These are phyloP conservation scores for Pogonomyrmex barbatus DNA, from an alignment of 1,140 invertebrate genomes.

Conservation along the genomic window DNA sequence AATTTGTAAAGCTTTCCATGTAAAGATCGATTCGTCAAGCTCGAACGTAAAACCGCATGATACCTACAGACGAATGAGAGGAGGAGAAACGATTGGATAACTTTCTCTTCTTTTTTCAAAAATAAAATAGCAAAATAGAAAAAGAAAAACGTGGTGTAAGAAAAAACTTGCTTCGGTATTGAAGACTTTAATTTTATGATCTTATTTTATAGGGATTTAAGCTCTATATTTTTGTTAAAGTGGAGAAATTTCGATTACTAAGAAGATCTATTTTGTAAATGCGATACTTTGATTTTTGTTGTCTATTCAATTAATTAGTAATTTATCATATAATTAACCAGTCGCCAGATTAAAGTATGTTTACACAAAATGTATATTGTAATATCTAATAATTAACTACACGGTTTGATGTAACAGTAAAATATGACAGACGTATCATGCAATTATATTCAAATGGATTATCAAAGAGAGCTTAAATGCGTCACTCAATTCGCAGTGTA, in stretches of 20 bases:
- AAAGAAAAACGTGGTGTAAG: neutral
- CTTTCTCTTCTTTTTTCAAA: neutral
- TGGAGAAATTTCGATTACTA: neutral
- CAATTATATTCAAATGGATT: constrained; percentile 50
- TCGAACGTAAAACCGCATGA: constrained; percentile 51
- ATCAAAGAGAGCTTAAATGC: constrained; percentile 39
- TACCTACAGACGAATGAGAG: constrained; percentile 8
- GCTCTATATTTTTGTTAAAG: neutral
- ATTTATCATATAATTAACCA: neutral
- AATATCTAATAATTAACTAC: constrained; percentile 49
- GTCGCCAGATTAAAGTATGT: neutral
- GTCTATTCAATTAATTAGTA: neutral
- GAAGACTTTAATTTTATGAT: neutral
- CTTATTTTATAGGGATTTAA: neutral
- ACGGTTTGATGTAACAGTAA: constrained; percentile 11
- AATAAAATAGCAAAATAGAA: neutral
- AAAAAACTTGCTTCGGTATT: neutral
- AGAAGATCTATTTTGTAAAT: neutral
- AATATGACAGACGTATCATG: constrained; percentile 32
- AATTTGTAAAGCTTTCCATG: constrained; percentile 40
- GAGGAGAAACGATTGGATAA: neutral
- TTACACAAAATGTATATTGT: constrained; percentile 1
- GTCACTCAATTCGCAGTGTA: constrained; percentile 21
- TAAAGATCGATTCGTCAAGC: constrained; percentile 61
- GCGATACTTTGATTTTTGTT: constrained; percentile 5